phyloP scores from a whole-genome alignment of 2,888 invertebrate genomes.

The Spilarctia lutea region DNA sequence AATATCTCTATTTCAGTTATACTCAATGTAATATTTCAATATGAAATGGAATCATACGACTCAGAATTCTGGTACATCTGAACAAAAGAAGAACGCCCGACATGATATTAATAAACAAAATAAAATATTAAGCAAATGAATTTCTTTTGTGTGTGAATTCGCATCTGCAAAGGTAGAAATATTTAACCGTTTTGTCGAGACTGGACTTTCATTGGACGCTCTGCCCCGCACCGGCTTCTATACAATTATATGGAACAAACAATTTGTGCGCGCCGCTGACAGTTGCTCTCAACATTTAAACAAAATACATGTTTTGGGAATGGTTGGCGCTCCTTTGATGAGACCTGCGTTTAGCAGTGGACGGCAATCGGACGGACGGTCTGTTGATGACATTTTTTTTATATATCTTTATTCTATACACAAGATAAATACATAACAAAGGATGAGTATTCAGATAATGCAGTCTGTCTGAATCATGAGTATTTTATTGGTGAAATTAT shows the following conservation, averaged over 20 bases:
- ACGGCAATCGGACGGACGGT: too few species aligned
- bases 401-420: too few species aligned
- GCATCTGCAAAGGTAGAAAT: constrained; percentile 28
- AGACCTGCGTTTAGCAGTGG: too few species aligned
- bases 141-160: constrained; percentile 40
- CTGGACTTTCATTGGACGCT: constrained; percentile 68
- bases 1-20: background rate
- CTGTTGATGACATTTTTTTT: too few species aligned
- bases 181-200: constrained; percentile 61
- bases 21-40: background rate
- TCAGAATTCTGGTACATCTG: constrained; percentile 5
- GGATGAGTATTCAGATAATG: too few species aligned
- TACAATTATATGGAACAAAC: constrained; percentile 79
- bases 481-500: too few species aligned
- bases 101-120: constrained; percentile 34
- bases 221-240: constrained; percentile 60
- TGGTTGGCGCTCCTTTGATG: too few species aligned
- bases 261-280: constrained; percentile 62
- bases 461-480: too few species aligned
- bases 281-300: constrained; percentile 58
- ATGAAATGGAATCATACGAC: background rate
- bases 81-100: constrained; percentile 21
- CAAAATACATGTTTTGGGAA: background rate
- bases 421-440: too few species aligned
- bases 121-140: constrained; percentile 49